phyloP scores from a whole-genome alignment of 2,113 vertebrate species.

The Lethenteron reissneri region DNA sequence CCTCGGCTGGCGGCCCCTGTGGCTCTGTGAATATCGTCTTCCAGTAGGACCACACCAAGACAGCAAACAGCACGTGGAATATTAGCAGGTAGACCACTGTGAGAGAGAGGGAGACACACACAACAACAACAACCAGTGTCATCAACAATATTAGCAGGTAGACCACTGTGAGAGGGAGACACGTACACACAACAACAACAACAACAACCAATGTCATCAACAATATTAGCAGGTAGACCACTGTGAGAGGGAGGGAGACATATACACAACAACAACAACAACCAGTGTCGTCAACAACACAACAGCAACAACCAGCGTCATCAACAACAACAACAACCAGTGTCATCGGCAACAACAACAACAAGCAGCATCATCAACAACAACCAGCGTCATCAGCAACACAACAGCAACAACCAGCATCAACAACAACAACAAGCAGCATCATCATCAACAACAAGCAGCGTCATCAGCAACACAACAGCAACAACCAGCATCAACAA shows the following conservation, averaged over 20 bases:
- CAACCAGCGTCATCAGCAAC: too few relatives aligned
- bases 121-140: constrained; percentile 74
- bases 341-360: constrained; percentile 33
- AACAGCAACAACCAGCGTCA: constrained; percentile 21
- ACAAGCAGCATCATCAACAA: too few relatives aligned
- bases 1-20: constrained; percentile 69
- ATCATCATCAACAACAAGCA: constrained; percentile 55
- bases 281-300: constrained; percentile 29
- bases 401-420: too few relatives aligned
- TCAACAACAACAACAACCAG: constrained; percentile 34
- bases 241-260: constrained; percentile 23
- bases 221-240: constrained; percentile 38
- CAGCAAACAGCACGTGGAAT: constrained; percentile 74
- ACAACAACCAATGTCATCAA: not conserved
- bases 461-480: too few relatives aligned
- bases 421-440: constrained; percentile 47
- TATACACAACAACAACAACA: constrained; percentile 16
- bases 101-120: constrained; percentile 24
- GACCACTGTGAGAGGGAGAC: constrained; percentile 28
- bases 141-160: constrained; percentile 73
- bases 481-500: too few relatives aligned
- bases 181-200: constrained; percentile 53
- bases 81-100: constrained; percentile 60
- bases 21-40: constrained; percentile 80
- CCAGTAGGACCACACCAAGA: constrained; percentile 94